phyloP scores from a whole-genome alignment of 2,113 vertebrate genomes.

The Hiodon alosoides region DNA sequence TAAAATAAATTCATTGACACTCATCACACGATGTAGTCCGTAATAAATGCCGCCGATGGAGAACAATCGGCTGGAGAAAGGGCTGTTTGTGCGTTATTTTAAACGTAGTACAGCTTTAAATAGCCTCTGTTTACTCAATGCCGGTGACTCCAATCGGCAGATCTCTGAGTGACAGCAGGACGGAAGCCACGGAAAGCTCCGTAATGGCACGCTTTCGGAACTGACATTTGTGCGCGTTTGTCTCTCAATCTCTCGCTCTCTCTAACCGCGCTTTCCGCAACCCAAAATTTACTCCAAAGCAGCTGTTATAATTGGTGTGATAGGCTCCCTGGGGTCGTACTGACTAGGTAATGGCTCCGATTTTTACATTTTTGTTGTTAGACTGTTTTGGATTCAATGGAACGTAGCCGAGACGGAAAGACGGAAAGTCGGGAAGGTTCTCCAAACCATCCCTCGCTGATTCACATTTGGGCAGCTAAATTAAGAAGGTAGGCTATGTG shows the following conservation, averaged over 20 bases:
- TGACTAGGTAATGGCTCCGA: too few relatives aligned
- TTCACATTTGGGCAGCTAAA: neutral
- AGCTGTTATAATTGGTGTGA: neutral
- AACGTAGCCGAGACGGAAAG: neutral
- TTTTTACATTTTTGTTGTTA: neutral
- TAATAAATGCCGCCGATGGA: too few relatives aligned
- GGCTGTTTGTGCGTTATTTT: neutral
- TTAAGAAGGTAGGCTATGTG: neutral
- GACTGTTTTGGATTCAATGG: neutral
- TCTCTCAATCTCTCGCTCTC: neutral
- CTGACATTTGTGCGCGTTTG: neutral
- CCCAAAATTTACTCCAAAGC: neutral
- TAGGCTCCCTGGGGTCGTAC: too few relatives aligned
- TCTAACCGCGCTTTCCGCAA: neutral
- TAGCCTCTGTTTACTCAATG: slow-evolving; percentile 19
- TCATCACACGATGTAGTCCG: too few relatives aligned
- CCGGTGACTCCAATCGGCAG: slow-evolving; percentile 14
- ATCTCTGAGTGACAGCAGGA: slow-evolving; percentile 14
- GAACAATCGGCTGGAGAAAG: too few relatives aligned
- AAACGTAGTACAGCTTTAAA: slow-evolving; percentile 14
- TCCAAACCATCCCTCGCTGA: neutral
- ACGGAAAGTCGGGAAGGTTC: neutral
- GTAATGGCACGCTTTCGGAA: neutral
- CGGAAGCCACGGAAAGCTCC: neutral
- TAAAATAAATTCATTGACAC: too few relatives aligned